A percentile compares a stretch with the other conserved stretches of the same genome.
Evolutionary conservation across 2,888 invertebrate genomes (phyloP).

Genomic region (Ophraella communa): DNA sequence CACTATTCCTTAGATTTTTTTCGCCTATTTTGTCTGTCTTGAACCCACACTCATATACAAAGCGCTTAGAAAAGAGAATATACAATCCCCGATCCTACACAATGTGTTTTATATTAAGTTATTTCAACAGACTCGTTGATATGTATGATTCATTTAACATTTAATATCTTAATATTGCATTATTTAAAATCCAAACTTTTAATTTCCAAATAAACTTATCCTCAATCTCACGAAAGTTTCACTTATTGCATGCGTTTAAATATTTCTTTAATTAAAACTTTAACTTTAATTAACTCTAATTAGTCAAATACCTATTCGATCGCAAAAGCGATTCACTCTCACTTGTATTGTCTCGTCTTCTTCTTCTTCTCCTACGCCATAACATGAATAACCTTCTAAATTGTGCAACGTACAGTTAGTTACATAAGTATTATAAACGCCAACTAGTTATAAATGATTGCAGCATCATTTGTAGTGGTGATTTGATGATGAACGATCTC

Average conservation of each 20-base stretch:
- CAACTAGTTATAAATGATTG: not conserved
- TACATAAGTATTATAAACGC: conserved; percentile 6
- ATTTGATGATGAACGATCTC: conserved; percentile 3
- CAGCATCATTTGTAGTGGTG: not conserved
- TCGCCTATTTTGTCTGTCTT: no score
- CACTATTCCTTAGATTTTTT: no score
- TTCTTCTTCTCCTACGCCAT: conserved; percentile 3
- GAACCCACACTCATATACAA: no score
- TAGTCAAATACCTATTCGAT: not conserved
- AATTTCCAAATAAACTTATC: conserved; percentile 1
- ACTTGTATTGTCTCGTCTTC: conserved; percentile 3
- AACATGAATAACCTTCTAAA: conserved; percentile 2
- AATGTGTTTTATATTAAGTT: no score
- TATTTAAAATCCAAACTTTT: not conserved
- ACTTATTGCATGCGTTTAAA: not conserved
- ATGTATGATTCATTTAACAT: no score
- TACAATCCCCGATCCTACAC: no score
- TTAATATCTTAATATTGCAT: not conserved
- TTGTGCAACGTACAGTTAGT: not conserved
- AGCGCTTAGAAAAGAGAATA: no score
- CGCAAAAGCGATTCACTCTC: conserved; percentile 1
- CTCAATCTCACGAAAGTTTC: conserved; percentile 1
- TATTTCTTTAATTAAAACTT: conserved; percentile 1
- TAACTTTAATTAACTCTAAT: conserved; percentile 4
- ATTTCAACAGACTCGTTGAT: no score